Evolutionary conservation across 2,888 invertebrate genomes (phyloP), one percentile per base, ranked within the genome.

Genomic region (Itoplectis maculator): DNA sequence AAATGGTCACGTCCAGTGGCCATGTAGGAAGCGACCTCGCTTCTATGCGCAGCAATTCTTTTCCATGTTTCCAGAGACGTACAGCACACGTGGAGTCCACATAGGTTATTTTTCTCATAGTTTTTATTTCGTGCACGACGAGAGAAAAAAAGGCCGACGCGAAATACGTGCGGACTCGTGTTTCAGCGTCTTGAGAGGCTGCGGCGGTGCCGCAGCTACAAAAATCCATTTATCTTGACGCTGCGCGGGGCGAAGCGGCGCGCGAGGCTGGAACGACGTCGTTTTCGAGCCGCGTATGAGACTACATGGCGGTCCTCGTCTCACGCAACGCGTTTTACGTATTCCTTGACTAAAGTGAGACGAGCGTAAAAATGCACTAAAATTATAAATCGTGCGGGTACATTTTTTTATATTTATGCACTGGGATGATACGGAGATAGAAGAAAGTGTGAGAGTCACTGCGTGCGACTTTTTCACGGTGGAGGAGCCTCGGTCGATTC

Each of bases 151-250:
- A 73, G 49, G 8, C 63, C 51, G n/a, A n/a, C 51, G 51, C 73
- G 73, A 51, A n/a, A 49, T 73, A 73, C 49, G 37, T 40, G 61
- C 18, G 61, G 37, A 61, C 61, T 63, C 61, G 49, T 35, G 63
- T 20, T 73, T 73, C 61, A 54, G 29, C 61, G 15, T 63, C 37
- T 49, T 20, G 47, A 35, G 47, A 20, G 40, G 8, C 54, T 11
- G 45, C n/a, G n/a, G n/a, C n/a, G n/a, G 61, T 63, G 8, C 40
- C 15, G n/a, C 11, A 65, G 78, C 81, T 78, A 78, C 81, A 74
- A 79, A 81, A 79, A 83, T 83, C 83, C 78, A 83, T 83, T 83
- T 79, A 83, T 83, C 78, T 54, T 70, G 40, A 15, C 15, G 59
- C 35, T 20, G 8, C n/a, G 54, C 11, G 51, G 45, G 56, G 47